Base-by-base conservation (phyloP, 2,888 invertebrate species). In the Phalera bucephala region DNA sequence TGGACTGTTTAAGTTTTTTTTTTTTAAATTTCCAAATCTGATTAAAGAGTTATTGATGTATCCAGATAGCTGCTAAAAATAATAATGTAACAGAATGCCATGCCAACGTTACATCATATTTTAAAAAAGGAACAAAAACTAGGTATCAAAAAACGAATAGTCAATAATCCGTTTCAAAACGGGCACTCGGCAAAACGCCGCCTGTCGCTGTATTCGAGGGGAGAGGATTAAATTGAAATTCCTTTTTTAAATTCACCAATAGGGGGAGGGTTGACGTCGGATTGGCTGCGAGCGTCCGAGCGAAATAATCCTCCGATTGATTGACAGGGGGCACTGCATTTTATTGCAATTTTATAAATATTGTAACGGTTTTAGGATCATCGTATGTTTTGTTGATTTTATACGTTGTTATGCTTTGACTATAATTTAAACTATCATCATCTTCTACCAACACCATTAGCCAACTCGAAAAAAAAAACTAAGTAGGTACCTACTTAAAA, bases 231-330 rank as follows among this genome's bases (percentile, higher is more conserved):
- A 84, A 84, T 83, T 81, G 75, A 78, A 87, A 83, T 87, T 82
- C 83, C 80, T 78, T 85, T 85, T 88, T 85, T 72, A 81, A 85
- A 87, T 84, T 83, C 81, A 82, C 87, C 86, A 84, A 87, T 85
- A 73, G 68, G 77, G 83, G 80, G 80, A 83, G 73, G 83, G 82
- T 82, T 73, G 72, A 56, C 62, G 61, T 66, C 53, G 80, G 85
- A 87, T 88, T 87, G 88, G 88, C 71, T 74, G 71, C 45, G 69
- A 62, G 72, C 78, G 77, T 71, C 74, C 79, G 74, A 76, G 77
- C 76, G 62, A 71, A 80, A 77, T 87, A 82, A 86, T 80, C 76
- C 74, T 64, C 50, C 55, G 66, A 37, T 38, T 77, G 83, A 82
- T 76, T 85, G 85, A 81, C 80, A 60, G 62, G 72, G 75, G 75